Evolutionary conservation across 2,797 vertebrate species (phyloP).

Genomic region (Chiloscyllium punctatum): DNA sequence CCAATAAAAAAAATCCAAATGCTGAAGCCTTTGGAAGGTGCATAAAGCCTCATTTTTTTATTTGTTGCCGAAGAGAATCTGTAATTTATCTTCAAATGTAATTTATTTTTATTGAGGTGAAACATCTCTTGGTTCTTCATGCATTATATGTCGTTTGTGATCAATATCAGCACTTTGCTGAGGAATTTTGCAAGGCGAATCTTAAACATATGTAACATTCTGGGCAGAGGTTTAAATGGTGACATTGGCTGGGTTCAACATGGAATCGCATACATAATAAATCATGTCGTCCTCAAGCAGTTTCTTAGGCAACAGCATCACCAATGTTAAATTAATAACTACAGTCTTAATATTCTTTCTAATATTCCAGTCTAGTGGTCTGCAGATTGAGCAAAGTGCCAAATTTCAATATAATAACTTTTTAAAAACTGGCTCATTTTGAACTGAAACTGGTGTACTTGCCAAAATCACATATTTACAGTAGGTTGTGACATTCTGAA

Average conservation of each 20-base stretch:
- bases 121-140: not conserved
- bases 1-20: not conserved
- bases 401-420: not conserved
- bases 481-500: not conserved
- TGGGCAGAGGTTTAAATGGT: not conserved
- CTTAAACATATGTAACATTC: not conserved
- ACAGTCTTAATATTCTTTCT: not conserved
- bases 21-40: not conserved
- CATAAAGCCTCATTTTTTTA: not conserved
- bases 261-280: not conserved
- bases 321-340: not conserved
- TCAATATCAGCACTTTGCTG: not conserved
- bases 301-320: not conserved
- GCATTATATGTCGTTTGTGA: not conserved
- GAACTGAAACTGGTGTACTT: not conserved
- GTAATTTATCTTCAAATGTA: not conserved
- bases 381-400: not conserved
- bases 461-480: not conserved
- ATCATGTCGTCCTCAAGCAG: not conserved
- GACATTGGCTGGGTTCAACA: not conserved
- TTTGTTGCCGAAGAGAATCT: not conserved
- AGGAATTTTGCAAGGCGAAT: not conserved
- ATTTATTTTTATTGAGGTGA: not conserved
- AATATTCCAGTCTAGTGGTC: not conserved
- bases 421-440: not conserved